Conservation (phyloP, 37 sponge, comb jelly and placozoan species). For the Theonella swinhoei region DNA sequence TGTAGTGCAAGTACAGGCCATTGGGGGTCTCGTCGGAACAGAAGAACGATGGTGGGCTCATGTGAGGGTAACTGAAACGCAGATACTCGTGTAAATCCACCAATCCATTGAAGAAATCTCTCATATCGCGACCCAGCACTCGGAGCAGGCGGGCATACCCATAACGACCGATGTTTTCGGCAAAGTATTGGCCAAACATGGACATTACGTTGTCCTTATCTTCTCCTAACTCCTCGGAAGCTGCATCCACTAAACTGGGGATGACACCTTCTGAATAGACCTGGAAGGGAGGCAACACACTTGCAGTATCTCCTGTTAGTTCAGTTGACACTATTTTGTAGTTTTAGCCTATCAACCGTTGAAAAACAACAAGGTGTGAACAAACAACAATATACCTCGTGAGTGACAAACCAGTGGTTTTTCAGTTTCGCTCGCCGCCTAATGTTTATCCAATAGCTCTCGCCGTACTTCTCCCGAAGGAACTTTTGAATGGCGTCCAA, state of each 20-base stretch:
- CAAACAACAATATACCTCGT: conserved; percentile 49
- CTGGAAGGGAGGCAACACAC: no score
- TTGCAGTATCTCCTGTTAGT: no score
- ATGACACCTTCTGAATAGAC: neutral
- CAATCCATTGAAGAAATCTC: conserved; percentile 69
- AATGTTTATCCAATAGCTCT: conserved; percentile 53
- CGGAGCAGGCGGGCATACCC: conserved; percentile 66
- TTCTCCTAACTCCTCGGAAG: conserved; percentile 36
- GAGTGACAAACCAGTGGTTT: conserved; percentile 76
- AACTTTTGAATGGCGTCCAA: conserved; percentile 69
- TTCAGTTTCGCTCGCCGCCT: conserved; percentile 42
- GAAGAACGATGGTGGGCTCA: conserved; percentile 68
- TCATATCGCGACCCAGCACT: conserved; percentile 62
- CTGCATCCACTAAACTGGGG: neutral
- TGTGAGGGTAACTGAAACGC: conserved; percentile 62
- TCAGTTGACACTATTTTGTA: no score
- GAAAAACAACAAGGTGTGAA: neutral
- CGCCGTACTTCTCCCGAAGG: conserved; percentile 62
- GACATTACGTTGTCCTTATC: conserved; percentile 35
- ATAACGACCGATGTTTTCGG: conserved; percentile 54
- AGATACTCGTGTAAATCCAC: conserved; percentile 76
- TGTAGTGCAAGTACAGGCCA: conserved; percentile 63
- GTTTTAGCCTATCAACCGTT: no score
- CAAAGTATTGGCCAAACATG: conserved; percentile 70
- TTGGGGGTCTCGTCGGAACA: conserved; percentile 51